These are phyloP conservation scores for Drosophila kanapiae DNA, from an alignment of 1,140 invertebrate species.

Conservation along the genomic window DNA sequence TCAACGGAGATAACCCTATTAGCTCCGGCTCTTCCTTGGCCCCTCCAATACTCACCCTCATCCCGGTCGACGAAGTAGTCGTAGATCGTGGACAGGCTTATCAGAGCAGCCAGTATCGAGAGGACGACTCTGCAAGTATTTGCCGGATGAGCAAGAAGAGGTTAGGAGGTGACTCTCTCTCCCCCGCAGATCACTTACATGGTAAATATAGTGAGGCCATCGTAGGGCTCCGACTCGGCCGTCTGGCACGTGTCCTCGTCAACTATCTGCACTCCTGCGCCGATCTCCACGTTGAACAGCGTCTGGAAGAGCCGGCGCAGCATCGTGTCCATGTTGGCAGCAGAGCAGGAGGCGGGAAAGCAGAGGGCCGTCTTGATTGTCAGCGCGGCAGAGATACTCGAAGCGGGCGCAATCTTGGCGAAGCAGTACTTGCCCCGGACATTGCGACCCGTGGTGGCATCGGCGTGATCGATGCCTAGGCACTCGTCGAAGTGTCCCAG, in stretches of 20 bases:
- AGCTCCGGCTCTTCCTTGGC: not conserved
- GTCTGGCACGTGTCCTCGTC: conserved; percentile 38
- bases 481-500: conserved; percentile 60
- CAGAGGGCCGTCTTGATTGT: conserved; percentile 42
- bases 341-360: conserved; percentile 53
- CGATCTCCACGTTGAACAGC: conserved; percentile 21
- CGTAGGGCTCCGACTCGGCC: conserved; percentile 22
- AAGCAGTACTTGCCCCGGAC: conserved; percentile 49
- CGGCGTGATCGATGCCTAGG: conserved; percentile 24
- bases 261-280: conserved; percentile 18
- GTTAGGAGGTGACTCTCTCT: not conserved
- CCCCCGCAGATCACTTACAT: conserved; percentile 53
- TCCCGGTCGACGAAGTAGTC: conserved; percentile 53
- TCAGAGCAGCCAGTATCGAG: conserved; percentile 32
- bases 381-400: not conserved
- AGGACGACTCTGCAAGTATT: conserved; percentile 47
- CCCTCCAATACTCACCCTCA: conserved; percentile 41
- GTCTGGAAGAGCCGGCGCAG: conserved; percentile 31
- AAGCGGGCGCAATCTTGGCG: conserved; percentile 6
- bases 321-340: conserved; percentile 35
- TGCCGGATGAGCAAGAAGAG: not conserved
- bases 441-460: conserved; percentile 1
- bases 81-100: conserved; percentile 31
- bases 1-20: not conserved
- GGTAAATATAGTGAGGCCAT: conserved; percentile 55